These are phyloP conservation scores for Ceratosolen solmsi DNA, from an alignment of 1,140 invertebrate species.

Conservation along the genomic window DNA sequence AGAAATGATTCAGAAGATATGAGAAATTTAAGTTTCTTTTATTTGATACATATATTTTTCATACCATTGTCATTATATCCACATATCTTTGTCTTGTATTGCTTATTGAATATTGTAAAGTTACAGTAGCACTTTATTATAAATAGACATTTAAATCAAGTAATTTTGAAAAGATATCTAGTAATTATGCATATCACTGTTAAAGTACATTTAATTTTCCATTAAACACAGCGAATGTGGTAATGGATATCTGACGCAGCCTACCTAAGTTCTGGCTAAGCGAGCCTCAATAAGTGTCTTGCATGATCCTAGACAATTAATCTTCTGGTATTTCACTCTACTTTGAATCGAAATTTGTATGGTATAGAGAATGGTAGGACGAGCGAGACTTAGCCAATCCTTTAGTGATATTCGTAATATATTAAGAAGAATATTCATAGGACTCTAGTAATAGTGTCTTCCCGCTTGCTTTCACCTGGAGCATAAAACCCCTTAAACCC, in stretches of 20 bases:
- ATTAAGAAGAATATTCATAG: neutral
- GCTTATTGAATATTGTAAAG: no score
- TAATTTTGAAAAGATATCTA: no score
- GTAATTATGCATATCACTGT: no score
- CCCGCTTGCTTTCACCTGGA: conserved; percentile 54
- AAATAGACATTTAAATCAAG: no score
- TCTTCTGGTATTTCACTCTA: conserved; percentile 41
- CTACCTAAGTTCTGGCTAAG: neutral
- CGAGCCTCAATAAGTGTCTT: conserved; percentile 23
- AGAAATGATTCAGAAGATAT: no score
- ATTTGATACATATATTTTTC: no score
- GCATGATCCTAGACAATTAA: conserved; percentile 51
- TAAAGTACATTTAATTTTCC: no score
- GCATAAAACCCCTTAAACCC: conserved; percentile 57
- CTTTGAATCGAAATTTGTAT: conserved; percentile 60
- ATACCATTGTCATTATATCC: no score
- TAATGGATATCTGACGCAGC: neutral
- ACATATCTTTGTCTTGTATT: no score
- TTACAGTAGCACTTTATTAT: no score
- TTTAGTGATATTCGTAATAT: conserved; percentile 24
- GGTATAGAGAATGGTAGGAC: neutral
- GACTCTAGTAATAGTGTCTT: conserved; percentile 2
- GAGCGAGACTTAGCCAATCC: neutral
- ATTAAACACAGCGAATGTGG: no score
- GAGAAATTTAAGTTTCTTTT: no score